These are phyloP conservation scores for Hypomecis punctinalis DNA, from an alignment of 2,888 invertebrate genomes.

Conservation along the genomic window DNA sequence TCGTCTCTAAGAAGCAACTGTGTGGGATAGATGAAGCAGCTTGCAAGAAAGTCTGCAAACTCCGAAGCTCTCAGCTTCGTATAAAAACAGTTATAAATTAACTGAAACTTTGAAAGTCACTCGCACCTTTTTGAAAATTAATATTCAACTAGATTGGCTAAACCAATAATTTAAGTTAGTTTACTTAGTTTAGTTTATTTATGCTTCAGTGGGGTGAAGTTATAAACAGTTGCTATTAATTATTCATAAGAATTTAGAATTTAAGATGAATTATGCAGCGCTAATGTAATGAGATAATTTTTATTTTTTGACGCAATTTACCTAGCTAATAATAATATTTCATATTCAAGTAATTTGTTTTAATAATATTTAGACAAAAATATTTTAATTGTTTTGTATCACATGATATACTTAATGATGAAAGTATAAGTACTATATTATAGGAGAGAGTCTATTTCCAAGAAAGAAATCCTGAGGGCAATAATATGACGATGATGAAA, in stretches of 20 bases:
- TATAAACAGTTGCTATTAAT: background rate
- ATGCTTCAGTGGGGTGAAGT: background rate
- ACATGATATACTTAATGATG: too few relatives aligned
- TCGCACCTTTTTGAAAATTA: background rate
- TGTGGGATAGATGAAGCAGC: conserved; percentile 5
- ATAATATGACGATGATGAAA: too few relatives aligned
- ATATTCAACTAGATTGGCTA: background rate
- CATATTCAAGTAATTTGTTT: too few relatives aligned
- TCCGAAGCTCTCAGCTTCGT: background rate
- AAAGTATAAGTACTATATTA: too few relatives aligned
- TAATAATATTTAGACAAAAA: too few relatives aligned
- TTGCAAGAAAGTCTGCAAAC: conserved; percentile 21
- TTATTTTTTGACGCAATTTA: too few relatives aligned
- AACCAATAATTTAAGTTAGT: conserved; percentile 4
- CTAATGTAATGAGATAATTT: background rate
- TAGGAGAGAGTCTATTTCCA: too few relatives aligned
- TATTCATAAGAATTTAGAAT: background rate
- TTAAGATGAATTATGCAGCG: background rate
- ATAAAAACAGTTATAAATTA: conserved; percentile 5
- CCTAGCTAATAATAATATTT: too few relatives aligned
- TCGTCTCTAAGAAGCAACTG: background rate
- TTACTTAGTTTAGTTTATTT: conserved; percentile 5
- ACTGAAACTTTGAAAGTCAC: conserved; percentile 12
- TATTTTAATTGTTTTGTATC: too few relatives aligned
- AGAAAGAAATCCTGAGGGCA: too few relatives aligned